Evolutionary conservation across 2,888 invertebrate genomes (phyloP).

Genomic region (Nephrotoma guestfalica): DNA sequence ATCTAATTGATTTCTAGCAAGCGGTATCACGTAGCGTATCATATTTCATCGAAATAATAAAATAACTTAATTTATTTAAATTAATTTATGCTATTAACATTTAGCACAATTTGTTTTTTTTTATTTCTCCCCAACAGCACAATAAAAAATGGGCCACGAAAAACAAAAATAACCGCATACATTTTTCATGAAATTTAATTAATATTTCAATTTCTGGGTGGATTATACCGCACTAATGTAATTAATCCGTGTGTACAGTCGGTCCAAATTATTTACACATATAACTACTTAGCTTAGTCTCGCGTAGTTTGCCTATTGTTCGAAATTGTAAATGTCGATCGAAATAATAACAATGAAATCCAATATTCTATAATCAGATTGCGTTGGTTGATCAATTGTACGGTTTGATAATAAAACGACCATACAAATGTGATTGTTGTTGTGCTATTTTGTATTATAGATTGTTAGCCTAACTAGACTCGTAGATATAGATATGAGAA

Average conservation of each 20-base stretch:
- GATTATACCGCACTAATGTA: not conserved
- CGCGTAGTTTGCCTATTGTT: not conserved
- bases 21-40: too few species aligned
- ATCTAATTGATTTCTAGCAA: too few species aligned
- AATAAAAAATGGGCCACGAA: not conserved
- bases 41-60: not conserved
- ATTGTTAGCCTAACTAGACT: not conserved
- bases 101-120: not conserved
- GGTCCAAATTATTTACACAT: not conserved
- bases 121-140: not conserved
- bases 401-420: not conserved
- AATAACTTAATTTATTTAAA: not conserved
- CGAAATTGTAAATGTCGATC: not conserved
- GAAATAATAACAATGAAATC: not conserved
- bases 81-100: not conserved
- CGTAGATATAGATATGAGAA: not conserved
- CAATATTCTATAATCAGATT: not conserved
- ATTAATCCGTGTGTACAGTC: not conserved
- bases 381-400: not conserved
- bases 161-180: not conserved
- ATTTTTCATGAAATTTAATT: not conserved
- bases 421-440: not conserved
- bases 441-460: not conserved
- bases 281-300: not conserved
- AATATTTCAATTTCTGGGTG: not conserved